These are phyloP conservation scores for Pluvialis apricaria DNA, from an alignment of 2,113 vertebrate species.

Conservation along the genomic window DNA sequence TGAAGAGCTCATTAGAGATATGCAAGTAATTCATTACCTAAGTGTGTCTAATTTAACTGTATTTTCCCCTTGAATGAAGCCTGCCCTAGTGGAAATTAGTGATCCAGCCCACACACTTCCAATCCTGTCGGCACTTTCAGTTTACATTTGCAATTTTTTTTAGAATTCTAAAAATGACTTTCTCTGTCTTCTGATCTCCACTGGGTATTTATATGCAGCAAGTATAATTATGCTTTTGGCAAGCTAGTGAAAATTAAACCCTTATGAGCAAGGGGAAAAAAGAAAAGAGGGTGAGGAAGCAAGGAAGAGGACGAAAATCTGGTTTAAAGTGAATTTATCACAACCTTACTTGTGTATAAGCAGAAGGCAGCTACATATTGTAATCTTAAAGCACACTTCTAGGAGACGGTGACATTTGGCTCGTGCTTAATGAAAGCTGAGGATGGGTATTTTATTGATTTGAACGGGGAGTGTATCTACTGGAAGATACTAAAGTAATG, in stretches of 20 bases:
- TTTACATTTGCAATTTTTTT: constrained; percentile 52
- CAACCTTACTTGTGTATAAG: constrained; percentile 41
- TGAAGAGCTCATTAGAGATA: constrained; percentile 37
- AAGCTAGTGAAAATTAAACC: constrained; percentile 64
- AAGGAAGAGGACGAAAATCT: constrained; percentile 43
- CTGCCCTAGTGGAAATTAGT: constrained; percentile 28
- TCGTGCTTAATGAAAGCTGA: constrained; percentile 65
- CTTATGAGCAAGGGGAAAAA: constrained; percentile 3
- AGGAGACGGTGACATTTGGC: constrained; percentile 63
- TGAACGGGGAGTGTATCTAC: constrained; percentile 49
- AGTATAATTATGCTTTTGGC: constrained; percentile 62
- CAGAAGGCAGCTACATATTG: constrained; percentile 48
- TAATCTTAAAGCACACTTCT: constrained; percentile 43
- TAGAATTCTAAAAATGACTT: constrained; percentile 53
- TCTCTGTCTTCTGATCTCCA: constrained; percentile 27
- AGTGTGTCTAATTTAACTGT: constrained; percentile 44
- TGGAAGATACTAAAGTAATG: constrained; percentile 47
- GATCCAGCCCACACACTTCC: constrained; percentile 17
- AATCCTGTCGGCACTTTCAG: neutral
- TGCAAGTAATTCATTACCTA: constrained; percentile 46
- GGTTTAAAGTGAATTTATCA: constrained; percentile 63
- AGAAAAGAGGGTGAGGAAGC: neutral
- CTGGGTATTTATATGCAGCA: constrained; percentile 52
- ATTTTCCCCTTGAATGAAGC: constrained; percentile 36
- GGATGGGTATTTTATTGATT: constrained; percentile 57